Percentiles rank a stretch among this genome's conserved stretches.
Conservation (phyloP, 2,113 vertebrate genomes). For the Lophius piscatorius region DNA sequence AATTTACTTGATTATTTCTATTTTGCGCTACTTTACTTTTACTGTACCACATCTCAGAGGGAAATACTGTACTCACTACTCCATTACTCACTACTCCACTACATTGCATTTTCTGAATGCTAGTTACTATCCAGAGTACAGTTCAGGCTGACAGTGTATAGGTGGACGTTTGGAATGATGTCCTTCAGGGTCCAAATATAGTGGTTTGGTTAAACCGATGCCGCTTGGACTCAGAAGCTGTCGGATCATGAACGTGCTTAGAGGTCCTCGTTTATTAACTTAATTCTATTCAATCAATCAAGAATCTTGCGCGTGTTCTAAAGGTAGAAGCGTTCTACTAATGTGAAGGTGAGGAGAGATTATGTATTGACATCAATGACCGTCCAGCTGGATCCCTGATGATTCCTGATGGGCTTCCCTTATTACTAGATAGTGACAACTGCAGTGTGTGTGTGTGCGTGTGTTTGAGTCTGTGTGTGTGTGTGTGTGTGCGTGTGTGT, state of each 20-base stretch:
- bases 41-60: too few relatives aligned
- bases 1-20: neutral
- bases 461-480: too few relatives aligned
- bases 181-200: conserved; percentile 62
- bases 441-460: conserved; percentile 56
- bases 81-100: too few relatives aligned
- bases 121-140: too few relatives aligned
- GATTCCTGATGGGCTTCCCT: too few relatives aligned
- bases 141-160: too few relatives aligned
- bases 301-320: neutral
- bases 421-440: conserved; percentile 59
- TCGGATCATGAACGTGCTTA: conserved; percentile 45
- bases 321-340: neutral
- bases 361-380: neutral
- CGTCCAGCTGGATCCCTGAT: neutral
- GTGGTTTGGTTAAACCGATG: conserved; percentile 7
- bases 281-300: conserved; percentile 21
- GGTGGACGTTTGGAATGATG: too few relatives aligned
- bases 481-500: too few relatives aligned
- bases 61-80: too few relatives aligned
- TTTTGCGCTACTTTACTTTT: too few relatives aligned
- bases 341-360: neutral
- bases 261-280: conserved; percentile 74
- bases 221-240: conserved; percentile 41
- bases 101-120: too few relatives aligned